Conservation (phyloP, 2,113 vertebrate genomes). For the Buteo buteo region DNA sequence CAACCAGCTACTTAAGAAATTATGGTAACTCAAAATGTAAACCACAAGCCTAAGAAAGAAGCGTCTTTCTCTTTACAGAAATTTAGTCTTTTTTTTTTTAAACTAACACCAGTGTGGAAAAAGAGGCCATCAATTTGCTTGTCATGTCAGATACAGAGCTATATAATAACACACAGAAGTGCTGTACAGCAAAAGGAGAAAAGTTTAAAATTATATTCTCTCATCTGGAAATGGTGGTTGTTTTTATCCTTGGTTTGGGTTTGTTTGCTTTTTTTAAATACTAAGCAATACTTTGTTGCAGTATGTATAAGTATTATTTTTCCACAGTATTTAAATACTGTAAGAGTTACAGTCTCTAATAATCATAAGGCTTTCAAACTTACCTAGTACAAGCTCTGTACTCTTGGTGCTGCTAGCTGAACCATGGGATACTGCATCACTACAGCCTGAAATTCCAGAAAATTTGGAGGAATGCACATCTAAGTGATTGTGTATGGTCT, state of each 20-base stretch:
- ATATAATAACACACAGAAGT: not conserved
- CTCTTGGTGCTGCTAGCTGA: constrained; percentile 91
- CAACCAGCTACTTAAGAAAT: not conserved
- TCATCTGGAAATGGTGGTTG: not conserved
- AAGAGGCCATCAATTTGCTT: not conserved
- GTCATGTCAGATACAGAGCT: not conserved
- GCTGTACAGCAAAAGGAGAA: not conserved
- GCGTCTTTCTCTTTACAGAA: not conserved
- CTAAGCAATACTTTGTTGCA: not conserved
- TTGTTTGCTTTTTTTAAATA: not conserved
- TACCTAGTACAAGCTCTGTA: constrained; percentile 88
- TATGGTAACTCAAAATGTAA: not conserved
- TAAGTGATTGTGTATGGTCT: constrained; percentile 87
- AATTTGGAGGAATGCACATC: constrained; percentile 93
- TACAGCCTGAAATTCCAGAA: constrained; percentile 94
- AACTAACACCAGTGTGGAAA: not conserved
- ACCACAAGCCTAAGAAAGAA: not conserved
- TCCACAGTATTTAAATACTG: not conserved
- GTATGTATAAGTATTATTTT: not conserved
- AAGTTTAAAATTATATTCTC: not conserved
- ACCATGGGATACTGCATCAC: constrained; percentile 89
- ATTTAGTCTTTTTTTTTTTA: not conserved
- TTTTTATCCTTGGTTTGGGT: not conserved
- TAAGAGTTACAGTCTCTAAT: not conserved
- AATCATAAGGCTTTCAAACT: constrained; percentile 6